Conservation (phyloP, 2,113 vertebrate genomes). For the Myrmecophaga tridactyla region DNA sequence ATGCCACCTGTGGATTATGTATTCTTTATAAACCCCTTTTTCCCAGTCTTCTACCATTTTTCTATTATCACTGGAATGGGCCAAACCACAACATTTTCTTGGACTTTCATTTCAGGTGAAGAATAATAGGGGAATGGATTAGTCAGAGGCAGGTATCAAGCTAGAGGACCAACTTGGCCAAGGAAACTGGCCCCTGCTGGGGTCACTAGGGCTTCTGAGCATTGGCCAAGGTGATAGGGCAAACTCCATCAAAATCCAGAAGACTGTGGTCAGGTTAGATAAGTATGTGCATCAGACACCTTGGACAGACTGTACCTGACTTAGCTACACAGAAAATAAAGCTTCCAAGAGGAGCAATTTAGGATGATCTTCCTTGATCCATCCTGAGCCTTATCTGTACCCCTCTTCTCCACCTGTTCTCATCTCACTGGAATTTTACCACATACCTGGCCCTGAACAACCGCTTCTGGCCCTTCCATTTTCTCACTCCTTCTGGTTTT, state of each 20-base stretch:
- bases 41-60: not conserved
- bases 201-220: not conserved
- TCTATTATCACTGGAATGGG: not conserved
- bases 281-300: not conserved
- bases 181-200: not conserved
- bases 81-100: not conserved
- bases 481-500: not conserved
- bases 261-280: not conserved
- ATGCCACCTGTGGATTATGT: not conserved
- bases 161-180: not conserved
- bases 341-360: not conserved
- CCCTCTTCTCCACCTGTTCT: not conserved
- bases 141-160: not conserved
- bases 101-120: not conserved
- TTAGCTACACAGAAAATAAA: not conserved
- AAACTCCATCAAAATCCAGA: not conserved
- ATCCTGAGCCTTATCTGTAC: fast-evolving
- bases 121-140: not conserved
- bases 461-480: not conserved
- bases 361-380: not conserved
- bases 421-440: not conserved
- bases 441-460: not conserved
- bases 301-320: not conserved
- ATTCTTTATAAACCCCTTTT: not conserved
- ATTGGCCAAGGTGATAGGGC: not conserved